These are phyloP conservation scores for Crocodylus rhombifer DNA, from an alignment of 2,797 vertebrate genomes.

Conservation along the genomic window DNA sequence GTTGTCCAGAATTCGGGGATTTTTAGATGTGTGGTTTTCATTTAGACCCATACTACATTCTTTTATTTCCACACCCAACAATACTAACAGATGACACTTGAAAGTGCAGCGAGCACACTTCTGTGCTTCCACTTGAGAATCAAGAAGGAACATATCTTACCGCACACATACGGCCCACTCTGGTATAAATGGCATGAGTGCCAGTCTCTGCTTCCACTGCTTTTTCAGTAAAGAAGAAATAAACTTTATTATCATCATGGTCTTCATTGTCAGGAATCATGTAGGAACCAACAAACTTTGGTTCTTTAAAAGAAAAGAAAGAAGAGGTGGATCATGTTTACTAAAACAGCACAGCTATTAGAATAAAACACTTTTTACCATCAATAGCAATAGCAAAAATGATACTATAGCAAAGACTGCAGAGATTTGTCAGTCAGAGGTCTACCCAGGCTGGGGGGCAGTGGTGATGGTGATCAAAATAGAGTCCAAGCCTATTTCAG, in stretches of 20 bases:
- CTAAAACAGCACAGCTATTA: not conserved
- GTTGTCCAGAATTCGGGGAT: not conserved
- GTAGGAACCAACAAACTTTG: constrained; percentile 92
- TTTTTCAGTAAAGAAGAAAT: constrained; percentile 97
- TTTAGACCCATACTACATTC: not conserved
- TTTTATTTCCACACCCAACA: not conserved
- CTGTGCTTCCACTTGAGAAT: not conserved
- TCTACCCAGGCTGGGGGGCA: accelerated
- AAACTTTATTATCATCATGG: constrained; percentile 94
- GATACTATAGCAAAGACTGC: not conserved
- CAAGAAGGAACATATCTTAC: constrained; percentile 79
- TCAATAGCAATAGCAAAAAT: not conserved
- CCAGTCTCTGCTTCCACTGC: constrained; percentile 86
- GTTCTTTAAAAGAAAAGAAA: constrained; percentile 81
- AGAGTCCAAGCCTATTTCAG: not conserved
- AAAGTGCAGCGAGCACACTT: not conserved
- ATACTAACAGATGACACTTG: not conserved
- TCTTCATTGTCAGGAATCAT: constrained; percentile 97
- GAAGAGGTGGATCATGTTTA: not conserved
- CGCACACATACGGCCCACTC: constrained; percentile 91
- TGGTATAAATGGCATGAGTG: constrained; percentile 87
- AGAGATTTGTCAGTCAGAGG: not conserved
- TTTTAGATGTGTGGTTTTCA: not conserved
- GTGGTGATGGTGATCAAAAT: not conserved
- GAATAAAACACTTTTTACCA: not conserved